Base-by-base conservation (phyloP, 1,140 invertebrate species). In the Luehdorfia chinensis region DNA sequence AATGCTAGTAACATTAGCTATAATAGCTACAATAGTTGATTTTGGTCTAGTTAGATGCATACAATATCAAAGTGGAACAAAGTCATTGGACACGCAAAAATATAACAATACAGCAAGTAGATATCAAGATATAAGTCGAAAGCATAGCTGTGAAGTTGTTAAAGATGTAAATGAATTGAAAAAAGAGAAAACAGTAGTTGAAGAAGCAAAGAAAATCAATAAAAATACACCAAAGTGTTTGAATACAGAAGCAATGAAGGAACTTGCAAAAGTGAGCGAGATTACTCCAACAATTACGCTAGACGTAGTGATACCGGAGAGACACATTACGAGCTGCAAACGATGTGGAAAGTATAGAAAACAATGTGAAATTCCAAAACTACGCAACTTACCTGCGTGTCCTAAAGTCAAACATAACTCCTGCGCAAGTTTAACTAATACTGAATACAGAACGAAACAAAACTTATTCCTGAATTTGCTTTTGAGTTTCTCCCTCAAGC, bases 301-400 rank as follows among this genome's bases (percentile, higher is more conserved):
- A 30, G 77, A 77, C 61, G 75, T 81, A 72, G 59, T 64, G 28
- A 48, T 64, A 23, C 23, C 47, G 58, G 71, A 80, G 50, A 62
- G 65, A 47, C 56, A 44, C 11, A 33, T 47, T 9, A 55, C 61
- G 9, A 85, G 72, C 34, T 85, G 81, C 50, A 59, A 61, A 19
- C 58, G 81, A 25, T 85, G 81, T 9, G 81, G 81, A 0, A 84
- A 81, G 37, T 84, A 84, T 36, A 75, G 62, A 28, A 75, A 71
- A 30, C 79, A 85, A 36, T 81, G 72, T 36, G 50, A 23, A 2
- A 66, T 58, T 11, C 55, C 57, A 2, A 68, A 55, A 15, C 64
- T 54, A 9, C 27, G 37, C 0, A 51, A 68, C 1, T 67, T 55
- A 14, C 49, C 63, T 0, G 54, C 71, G 0, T 80, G 74, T 36